Base-by-base conservation (phyloP, 2,888 invertebrate genomes). In the Petrolisthes cinctipes region DNA sequence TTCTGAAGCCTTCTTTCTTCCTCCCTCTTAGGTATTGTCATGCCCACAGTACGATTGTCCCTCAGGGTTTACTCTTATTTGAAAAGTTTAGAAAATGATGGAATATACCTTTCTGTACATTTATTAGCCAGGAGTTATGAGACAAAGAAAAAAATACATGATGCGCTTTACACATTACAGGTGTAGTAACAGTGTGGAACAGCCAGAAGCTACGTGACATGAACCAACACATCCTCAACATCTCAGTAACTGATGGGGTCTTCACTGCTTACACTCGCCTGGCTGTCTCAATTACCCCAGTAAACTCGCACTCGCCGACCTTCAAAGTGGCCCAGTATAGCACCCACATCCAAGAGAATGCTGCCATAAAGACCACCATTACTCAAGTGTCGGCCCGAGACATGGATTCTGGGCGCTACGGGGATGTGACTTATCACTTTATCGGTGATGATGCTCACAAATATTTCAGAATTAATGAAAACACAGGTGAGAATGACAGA, bases 231-330 rank as follows among this genome's bases (percentile, higher is more conserved):
- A 93, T 95, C 89, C 94, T 99, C 89, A 99, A 99, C 94, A 96
- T 99, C 61, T 98, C 98, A 1, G 98, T 97, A 71, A 97, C 97
- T 86, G 99, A 99, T 94, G 98, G 98, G 61, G 97, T 98, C 68
- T 98, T 97, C 93, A 97, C 97, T 7, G 96, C 95, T 91, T 98
- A 96, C 93, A 95, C 97, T 0, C 91, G 92, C 68, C 92, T 94
- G 9, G 91, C 92, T 71, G 92, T 93, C 9, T 91, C 89, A 61
- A 90, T 91, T 79, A 90, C 90, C 23, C 91, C 91, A 20, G 84
- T 90, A 56, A 90, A 90, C 68, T 86, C 84, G 7, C 90, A 89
- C 84, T 88, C 90, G 3, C 90, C 90, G 4, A 85, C 84, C 61
- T 90, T 90, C 84, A 80, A 75, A 54, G 85, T 85, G 51, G 89